A percentile compares a stretch with the other conserved stretches of the same genome.
Evolutionary conservation across 2,888 invertebrate genomes (phyloP).

Genomic region (Caenorhabditis drosophilae): DNA sequence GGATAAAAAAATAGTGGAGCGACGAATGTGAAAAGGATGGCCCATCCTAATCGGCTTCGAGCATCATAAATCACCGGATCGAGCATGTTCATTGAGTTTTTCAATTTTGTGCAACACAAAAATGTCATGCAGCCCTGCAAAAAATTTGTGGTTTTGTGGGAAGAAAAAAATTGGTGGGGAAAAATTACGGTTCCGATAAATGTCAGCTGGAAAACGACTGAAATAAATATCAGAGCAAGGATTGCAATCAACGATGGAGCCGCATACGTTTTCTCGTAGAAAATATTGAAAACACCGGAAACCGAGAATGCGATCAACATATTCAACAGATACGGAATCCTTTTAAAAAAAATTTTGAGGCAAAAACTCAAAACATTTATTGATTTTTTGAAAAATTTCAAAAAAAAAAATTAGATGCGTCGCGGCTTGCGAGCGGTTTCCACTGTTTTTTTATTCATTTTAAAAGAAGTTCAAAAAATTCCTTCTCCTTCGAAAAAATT

Average conservation of each 20-base stretch:
- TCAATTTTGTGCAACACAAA: conserved; percentile 24
- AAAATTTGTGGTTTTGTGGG: background rate
- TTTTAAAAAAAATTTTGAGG: conserved; percentile 10
- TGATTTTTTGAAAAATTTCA: no score
- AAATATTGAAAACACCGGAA: conserved; percentile 26
- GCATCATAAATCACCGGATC: conserved; percentile 45
- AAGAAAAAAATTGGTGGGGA: no score
- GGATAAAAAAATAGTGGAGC: conserved; percentile 24
- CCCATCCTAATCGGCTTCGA: conserved; percentile 37
- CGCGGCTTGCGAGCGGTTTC: no score
- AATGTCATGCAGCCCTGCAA: conserved; percentile 28
- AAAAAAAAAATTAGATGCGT: no score
- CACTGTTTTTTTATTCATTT: no score
- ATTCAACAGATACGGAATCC: conserved; percentile 29
- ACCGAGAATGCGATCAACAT: conserved; percentile 28
- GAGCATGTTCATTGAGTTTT: conserved; percentile 34
- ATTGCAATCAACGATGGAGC: conserved; percentile 29
- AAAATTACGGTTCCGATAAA: conserved; percentile 26
- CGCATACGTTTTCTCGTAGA: conserved; percentile 18
- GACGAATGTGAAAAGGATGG: conserved; percentile 28
- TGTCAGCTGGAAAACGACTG: conserved; percentile 15
- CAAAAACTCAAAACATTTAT: background rate
- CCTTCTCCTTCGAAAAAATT: no score
- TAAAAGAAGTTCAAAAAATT: no score
- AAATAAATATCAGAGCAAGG: conserved; percentile 28